These are phyloP conservation scores for Botia almorhae DNA, from an alignment of 2,797 vertebrate species.

Conservation along the genomic window DNA sequence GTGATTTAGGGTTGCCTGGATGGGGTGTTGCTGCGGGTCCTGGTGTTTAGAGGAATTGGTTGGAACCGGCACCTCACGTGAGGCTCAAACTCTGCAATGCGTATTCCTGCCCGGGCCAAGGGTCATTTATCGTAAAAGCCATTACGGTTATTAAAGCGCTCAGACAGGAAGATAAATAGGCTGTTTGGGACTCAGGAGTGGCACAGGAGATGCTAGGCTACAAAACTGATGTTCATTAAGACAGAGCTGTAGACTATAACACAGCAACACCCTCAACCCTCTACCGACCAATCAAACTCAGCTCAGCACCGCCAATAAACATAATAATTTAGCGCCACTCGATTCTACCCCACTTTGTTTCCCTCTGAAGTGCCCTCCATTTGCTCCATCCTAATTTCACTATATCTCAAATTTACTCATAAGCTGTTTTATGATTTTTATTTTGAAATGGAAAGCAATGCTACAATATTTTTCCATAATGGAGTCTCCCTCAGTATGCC, in stretches of 20 bases:
- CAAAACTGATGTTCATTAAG: conserved; percentile 59
- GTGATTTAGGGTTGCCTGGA: conserved; percentile 44
- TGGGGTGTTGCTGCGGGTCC: not conserved
- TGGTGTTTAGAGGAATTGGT: conserved; percentile 50
- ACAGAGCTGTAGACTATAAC: conserved; percentile 24
- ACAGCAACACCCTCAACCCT: conserved; percentile 19
- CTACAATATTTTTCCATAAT: conserved; percentile 36
- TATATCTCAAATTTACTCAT: conserved; percentile 39
- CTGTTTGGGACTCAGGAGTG: conserved; percentile 73
- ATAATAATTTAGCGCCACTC: conserved; percentile 16
- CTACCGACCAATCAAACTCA: conserved; percentile 29
- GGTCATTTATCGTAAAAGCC: conserved; percentile 77
- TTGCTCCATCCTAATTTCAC: conserved; percentile 43
- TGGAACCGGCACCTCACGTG: conserved; percentile 70
- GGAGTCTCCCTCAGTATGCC: conserved; percentile 21
- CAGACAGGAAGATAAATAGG: conserved; percentile 78
- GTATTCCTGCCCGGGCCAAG: conserved; percentile 70
- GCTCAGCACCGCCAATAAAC: conserved; percentile 26
- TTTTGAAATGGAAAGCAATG: conserved; percentile 35
- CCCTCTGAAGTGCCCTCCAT: conserved; percentile 13
- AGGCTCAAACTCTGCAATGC: conserved; percentile 77
- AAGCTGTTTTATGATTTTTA: conserved; percentile 34
- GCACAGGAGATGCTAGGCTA: conserved; percentile 71
- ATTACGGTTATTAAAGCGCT: conserved; percentile 83
- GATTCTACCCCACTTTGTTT: conserved; percentile 21